phyloP scores from a whole-genome alignment of 2,888 invertebrate genomes.

The Chalcis sispes region DNA sequence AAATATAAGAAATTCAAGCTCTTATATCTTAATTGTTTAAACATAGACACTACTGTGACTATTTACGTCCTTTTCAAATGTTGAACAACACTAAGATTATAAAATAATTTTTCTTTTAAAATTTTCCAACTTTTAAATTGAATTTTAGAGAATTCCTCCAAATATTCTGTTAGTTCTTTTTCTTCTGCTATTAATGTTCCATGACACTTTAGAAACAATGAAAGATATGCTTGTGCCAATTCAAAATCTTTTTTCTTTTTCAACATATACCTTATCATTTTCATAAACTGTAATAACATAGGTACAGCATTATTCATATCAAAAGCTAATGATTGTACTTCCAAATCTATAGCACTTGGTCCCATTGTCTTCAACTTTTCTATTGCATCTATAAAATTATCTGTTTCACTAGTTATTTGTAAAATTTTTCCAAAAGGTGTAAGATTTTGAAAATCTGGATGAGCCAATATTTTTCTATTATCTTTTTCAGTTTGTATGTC shows the following conservation, averaged over 20 bases:
- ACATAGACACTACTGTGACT: background rate
- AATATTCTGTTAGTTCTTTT: slow-evolving; percentile 77
- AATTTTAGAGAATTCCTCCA: slow-evolving; percentile 79
- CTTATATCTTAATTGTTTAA: background rate
- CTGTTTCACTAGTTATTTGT: slow-evolving; percentile 76
- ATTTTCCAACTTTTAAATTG: slow-evolving; percentile 82
- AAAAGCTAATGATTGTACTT: slow-evolving; percentile 87
- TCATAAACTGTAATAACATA: slow-evolving; percentile 87
- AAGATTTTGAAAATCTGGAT: slow-evolving; percentile 81
- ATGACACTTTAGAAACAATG: slow-evolving; percentile 90
- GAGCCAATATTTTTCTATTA: slow-evolving; percentile 78
- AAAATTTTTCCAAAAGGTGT: slow-evolving; percentile 84
- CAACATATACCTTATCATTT: slow-evolving; percentile 84
- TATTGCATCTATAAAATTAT: slow-evolving; percentile 80
- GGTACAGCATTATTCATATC: slow-evolving; percentile 84
- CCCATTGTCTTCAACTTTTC: slow-evolving; percentile 83
- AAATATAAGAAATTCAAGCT: slow-evolving; percentile 42
- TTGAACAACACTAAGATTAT: slow-evolving; percentile 86
- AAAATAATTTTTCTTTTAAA: slow-evolving; percentile 83
- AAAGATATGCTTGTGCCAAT: slow-evolving; percentile 91
- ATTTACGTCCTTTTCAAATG: slow-evolving; percentile 81
- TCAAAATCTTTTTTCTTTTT: slow-evolving; percentile 90
- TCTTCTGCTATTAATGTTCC: slow-evolving; percentile 80
- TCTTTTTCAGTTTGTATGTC: slow-evolving; percentile 74
- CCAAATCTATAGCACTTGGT: slow-evolving; percentile 91